Percentiles rank a stretch among this genome's conserved stretches.
phyloP scores from a whole-genome alignment of 2,797 vertebrate genomes.

The Scarus forsteni region DNA sequence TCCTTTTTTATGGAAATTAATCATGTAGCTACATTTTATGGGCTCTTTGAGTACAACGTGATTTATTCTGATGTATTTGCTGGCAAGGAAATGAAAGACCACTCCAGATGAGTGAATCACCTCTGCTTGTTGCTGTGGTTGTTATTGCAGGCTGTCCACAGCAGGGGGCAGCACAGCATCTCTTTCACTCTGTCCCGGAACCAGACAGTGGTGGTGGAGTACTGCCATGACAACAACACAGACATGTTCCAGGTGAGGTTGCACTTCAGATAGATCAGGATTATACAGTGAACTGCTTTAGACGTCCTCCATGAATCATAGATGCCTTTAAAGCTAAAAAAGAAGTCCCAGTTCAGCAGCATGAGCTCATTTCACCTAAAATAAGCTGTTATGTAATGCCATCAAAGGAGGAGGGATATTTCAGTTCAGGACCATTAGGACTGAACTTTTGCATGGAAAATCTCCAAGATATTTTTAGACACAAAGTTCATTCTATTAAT shows the following conservation, averaged over 20 bases:
- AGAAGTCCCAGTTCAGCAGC: slow-evolving; percentile 1
- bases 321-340: not conserved
- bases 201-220: slow-evolving; percentile 98
- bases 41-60: not conserved
- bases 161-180: slow-evolving; percentile 97
- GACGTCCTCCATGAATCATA: too few relatives aligned
- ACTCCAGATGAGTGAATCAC: not conserved
- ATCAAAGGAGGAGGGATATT: slow-evolving; percentile 53
- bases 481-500: slow-evolving; percentile 4
- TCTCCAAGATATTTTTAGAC: slow-evolving; percentile 50
- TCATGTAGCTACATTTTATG: not conserved
- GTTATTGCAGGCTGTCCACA: slow-evolving; percentile 91
- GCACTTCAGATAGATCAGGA: slow-evolving; percentile 12
- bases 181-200: slow-evolving; percentile 95
- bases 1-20: not conserved
- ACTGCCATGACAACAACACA: slow-evolving; percentile 94
- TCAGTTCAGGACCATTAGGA: slow-evolving; percentile 30
- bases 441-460: slow-evolving; percentile 14
- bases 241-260: slow-evolving; percentile 98
- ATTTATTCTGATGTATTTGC: not conserved
- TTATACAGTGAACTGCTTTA: not conserved
- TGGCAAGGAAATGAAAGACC: not conserved
- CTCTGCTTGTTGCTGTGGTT: slow-evolving; percentile 28
- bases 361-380: slow-evolving; percentile 14
- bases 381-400: slow-evolving; percentile 41